phyloP scores from a whole-genome alignment of 2,888 invertebrate species.

The Dasysyrphus tricinctus region DNA sequence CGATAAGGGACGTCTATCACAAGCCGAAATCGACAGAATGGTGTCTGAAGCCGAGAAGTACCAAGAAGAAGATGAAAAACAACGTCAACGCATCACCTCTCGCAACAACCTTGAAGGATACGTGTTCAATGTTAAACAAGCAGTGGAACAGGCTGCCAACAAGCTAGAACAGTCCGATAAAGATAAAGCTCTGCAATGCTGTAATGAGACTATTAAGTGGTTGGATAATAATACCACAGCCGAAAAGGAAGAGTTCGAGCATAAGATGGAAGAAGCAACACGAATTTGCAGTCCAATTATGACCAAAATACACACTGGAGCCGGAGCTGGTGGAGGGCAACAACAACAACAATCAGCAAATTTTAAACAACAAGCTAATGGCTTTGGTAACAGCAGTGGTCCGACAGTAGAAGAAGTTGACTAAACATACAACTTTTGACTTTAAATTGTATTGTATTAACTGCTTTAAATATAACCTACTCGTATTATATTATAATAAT shows the following conservation, averaged over 20 bases:
- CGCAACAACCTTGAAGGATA: constrained; percentile 90
- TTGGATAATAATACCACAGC: constrained; percentile 91
- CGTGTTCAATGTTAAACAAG: constrained; percentile 88
- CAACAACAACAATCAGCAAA: neutral
- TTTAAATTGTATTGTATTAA: constrained; percentile 77
- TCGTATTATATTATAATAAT: neutral
- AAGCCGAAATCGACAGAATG: constrained; percentile 93
- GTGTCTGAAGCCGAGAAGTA: constrained; percentile 89
- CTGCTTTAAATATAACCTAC: neutral
- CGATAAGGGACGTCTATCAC: constrained; percentile 91
- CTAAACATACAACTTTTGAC: constrained; percentile 83
- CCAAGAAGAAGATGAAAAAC: constrained; percentile 89
- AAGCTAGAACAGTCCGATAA: constrained; percentile 88
- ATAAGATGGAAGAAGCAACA: constrained; percentile 80
- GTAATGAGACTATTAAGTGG: constrained; percentile 88
- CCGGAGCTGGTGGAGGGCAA: constrained; percentile 2
- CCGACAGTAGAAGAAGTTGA: constrained; percentile 81
- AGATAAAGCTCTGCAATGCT: constrained; percentile 87
- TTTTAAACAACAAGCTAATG: constrained; percentile 81
- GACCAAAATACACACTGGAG: constrained; percentile 84
- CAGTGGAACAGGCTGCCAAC: constrained; percentile 86
- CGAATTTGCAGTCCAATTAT: constrained; percentile 82
- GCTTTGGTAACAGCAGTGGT: too few relatives aligned
- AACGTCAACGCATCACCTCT: constrained; percentile 87
- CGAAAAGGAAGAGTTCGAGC: constrained; percentile 90